Evolutionary conservation across 2,888 invertebrate genomes (phyloP).

Genomic region (Nomada fucata): DNA sequence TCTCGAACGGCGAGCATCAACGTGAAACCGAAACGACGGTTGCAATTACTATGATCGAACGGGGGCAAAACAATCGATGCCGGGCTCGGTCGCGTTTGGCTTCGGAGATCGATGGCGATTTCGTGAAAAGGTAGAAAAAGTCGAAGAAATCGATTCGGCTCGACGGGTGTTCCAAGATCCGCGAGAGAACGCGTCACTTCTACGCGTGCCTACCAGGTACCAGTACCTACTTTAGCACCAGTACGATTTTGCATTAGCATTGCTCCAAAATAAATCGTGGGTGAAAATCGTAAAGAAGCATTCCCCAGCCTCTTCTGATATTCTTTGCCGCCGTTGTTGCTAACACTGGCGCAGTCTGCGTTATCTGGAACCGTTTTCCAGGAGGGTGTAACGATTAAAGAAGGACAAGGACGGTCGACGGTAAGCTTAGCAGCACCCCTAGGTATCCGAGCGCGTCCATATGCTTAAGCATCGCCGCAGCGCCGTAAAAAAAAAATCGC

Average conservation of each 20-base stretch:
- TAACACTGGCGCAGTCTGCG: slow-evolving; percentile 3
- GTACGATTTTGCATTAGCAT: slow-evolving; percentile 74
- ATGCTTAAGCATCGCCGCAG: slow-evolving; percentile 63
- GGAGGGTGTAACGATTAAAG: slow-evolving; percentile 11
- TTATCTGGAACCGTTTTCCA: not conserved
- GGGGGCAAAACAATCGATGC: slow-evolving; percentile 36
- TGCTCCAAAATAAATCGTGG: slow-evolving; percentile 75
- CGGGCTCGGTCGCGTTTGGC: slow-evolving; percentile 17
- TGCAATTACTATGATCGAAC: slow-evolving; percentile 50
- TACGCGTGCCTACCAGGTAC: slow-evolving; percentile 41
- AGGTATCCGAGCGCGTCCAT: slow-evolving; percentile 59
- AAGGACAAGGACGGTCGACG: slow-evolving; percentile 15
- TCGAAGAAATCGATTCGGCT: slow-evolving; percentile 31
- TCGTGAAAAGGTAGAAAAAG: slow-evolving; percentile 27
- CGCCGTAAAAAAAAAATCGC: slow-evolving; percentile 59
- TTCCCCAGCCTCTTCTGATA: slow-evolving; percentile 19
- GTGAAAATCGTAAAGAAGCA: slow-evolving; percentile 74
- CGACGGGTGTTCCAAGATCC: slow-evolving; percentile 43
- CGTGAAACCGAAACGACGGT: not conserved
- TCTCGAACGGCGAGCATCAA: slow-evolving; percentile 3
- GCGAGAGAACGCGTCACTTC: slow-evolving; percentile 70
- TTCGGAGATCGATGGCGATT: slow-evolving; percentile 42
- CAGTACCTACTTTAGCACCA: no score
- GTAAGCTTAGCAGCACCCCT: slow-evolving; percentile 15
- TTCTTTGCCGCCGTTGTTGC: slow-evolving; percentile 5